A percentile compares a stretch with the other conserved stretches of the same genome.
phyloP scores from a whole-genome alignment of 35 echinoderm and acorn worm genomes.

The Hemicentrotus pulcherrimus region DNA sequence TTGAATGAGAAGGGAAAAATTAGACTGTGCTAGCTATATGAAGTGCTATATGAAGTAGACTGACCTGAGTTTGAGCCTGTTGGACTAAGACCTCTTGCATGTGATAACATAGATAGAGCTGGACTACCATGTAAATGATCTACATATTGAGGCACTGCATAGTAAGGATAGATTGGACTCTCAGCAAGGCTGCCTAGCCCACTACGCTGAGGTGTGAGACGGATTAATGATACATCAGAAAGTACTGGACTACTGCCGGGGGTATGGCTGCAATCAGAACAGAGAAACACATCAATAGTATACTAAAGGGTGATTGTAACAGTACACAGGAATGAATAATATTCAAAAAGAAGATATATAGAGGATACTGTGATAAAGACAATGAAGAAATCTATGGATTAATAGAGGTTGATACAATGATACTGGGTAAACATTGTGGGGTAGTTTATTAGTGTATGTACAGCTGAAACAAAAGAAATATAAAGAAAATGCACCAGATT shows the following conservation, averaged over 20 bases:
- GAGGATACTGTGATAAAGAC: no score
- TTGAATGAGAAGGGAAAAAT: no score
- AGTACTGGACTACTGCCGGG: conserved; percentile 90
- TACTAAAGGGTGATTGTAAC: no score
- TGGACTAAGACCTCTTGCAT: conserved; percentile 96
- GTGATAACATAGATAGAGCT: conserved; percentile 82
- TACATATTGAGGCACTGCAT: conserved; percentile 71
- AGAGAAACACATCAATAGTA: background rate
- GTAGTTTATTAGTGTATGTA: no score
- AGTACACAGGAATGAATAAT: no score
- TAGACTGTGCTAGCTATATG: no score
- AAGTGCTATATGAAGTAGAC: background rate
- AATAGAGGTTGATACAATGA: no score
- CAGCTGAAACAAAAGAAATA: no score
- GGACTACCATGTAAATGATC: conserved; percentile 87
- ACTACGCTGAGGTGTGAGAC: conserved; percentile 73
- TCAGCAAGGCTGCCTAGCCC: conserved; percentile 60
- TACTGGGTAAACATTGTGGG: no score
- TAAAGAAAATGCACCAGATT: no score
- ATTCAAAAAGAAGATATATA: no score
- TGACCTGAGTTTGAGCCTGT: conserved; percentile 69
- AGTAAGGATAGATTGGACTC: conserved; percentile 83
- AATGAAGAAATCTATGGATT: no score
- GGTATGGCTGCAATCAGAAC: conserved; percentile 66
- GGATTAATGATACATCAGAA: conserved; percentile 92